Evolutionary conservation across 2,797 vertebrate genomes (phyloP), one percentile per base, ranked within the genome.

Genomic region (Pygocentrus nattereri): DNA sequence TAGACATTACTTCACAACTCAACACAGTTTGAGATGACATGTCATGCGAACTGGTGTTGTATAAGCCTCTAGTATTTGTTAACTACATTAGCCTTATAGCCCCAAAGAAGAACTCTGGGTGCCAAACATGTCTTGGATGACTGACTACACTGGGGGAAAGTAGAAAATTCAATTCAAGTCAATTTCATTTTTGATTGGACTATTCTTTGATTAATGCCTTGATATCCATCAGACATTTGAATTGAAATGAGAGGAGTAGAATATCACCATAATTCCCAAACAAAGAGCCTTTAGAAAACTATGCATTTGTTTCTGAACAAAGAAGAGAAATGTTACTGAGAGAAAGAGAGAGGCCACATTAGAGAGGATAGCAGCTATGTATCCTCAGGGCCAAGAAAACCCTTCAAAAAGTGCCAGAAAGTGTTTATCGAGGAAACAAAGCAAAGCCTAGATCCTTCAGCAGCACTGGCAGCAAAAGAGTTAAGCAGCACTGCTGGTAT

Each of bases 271-370:
- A 52, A 38, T 41, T 58, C 59, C 71, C 71, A 25, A 74, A 86
- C 79, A 84, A 80, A 82, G 82, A 73, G 41, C 44, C 65, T 73
- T 79, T 74, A 69, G 54, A 84, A 27, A 70, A 71, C 47, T 10
- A 44, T 75, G 3, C 0, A 13, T 76, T 81, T 83, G 38, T 81
- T 54, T 71, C 27, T 23, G 50, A 58, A 78, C 50, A 58, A 83
- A 77, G 31, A 44, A 44, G 8, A 44, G 41, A 12, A 12, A 44
- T 12, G 1, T 8, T 8, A 65, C 31, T 54, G 54, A 65, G 56
- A 74, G 75, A 81, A 85, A 74, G 8, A 71, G 50, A 52, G 3
- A 19, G 49, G 75, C 50, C 69, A 44, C 64, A 34, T 73, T 54
- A 27, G 34, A n/a, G 5, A 44, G 64, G 21, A n/a, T 44, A 23